Percentiles rank a stretch among this genome's conserved stretches.
Evolutionary conservation across 1,140 invertebrate species (phyloP).

Genomic region (Brachionus asplanchnoidis): DNA sequence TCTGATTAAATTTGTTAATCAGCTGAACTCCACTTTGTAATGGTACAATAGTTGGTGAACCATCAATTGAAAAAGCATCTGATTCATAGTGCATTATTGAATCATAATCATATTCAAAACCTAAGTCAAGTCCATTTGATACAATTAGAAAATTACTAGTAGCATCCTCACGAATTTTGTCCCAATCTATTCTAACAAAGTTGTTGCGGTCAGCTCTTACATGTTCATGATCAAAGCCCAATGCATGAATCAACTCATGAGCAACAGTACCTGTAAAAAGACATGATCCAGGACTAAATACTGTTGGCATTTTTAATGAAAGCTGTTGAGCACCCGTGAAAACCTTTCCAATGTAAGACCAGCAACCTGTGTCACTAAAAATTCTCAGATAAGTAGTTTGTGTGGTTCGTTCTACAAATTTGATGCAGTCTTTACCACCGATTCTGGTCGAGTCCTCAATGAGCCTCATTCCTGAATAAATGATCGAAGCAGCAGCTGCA

Average conservation of each 20-base stretch:
- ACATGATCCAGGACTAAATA: neutral
- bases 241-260: conserved; percentile 94
- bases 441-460: conserved; percentile 20
- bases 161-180: neutral
- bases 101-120: conserved; percentile 66
- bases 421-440: neutral
- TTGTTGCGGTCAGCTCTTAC: conserved; percentile 90
- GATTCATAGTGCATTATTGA: conserved; percentile 79
- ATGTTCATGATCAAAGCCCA: conserved; percentile 97
- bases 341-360: neutral
- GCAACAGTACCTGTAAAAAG: conserved; percentile 77
- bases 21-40: neutral
- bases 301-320: neutral
- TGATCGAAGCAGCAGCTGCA: neutral
- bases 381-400: neutral
- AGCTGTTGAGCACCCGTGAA: neutral
- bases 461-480: neutral
- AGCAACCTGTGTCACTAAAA: neutral
- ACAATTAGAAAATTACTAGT: neutral
- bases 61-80: conserved; percentile 71
- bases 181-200: conserved; percentile 49
- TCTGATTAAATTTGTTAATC: neutral
- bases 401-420: neutral
- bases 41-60: conserved; percentile 56
- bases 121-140: neutral